Base-by-base conservation (phyloP, 2,113 vertebrate species). In the Actenoides hombroni region DNA sequence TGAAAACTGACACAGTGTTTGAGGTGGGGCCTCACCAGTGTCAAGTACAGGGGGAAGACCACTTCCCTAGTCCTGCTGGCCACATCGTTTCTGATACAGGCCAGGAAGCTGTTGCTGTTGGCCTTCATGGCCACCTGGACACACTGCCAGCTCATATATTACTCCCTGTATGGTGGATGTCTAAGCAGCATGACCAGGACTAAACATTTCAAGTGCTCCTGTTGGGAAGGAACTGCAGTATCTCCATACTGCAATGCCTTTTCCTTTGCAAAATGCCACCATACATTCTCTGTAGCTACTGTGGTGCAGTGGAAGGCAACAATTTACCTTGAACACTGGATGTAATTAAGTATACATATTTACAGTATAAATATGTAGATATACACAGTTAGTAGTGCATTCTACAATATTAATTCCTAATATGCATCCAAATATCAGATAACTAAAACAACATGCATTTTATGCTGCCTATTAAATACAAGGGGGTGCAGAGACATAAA, bases 261-360 rank as follows among this genome's bases (percentile, higher is more conserved):
- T 25, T 26, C 23, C 24, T 26, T 2, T 85, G 26, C 16, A 13
- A 51, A 83, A 61, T 14, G 15, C 12, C 3, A 1, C 40, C 31
- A 6, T 2, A 2, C 7, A 7, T 26, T 86, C 59, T 42, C 39
- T 5, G 4, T 3, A 65, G 57, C 23, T 33, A 10, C 1, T 20
- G 49, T 23, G 63, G 28, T 11, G 31, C 13, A 25, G 11, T 21
- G 67, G 16, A 92, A 92, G 28, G 8, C 59, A 69, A 61, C 12
- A 44, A 31, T 61, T 86, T 61, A 29, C 73, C 40, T 25, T 48
- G 13, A 77, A 35, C 6, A 5, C 49, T 39, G 20, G 4, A 73
- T 26, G 25, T 49, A 91, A 74, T 69, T 57, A 76, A 26, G 33
- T 10, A 29, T 7, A 48, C 6, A 19, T 17, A 49, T 53, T 83